phyloP scores from a whole-genome alignment of 1,140 invertebrate species.

The Platyura marginata region DNA sequence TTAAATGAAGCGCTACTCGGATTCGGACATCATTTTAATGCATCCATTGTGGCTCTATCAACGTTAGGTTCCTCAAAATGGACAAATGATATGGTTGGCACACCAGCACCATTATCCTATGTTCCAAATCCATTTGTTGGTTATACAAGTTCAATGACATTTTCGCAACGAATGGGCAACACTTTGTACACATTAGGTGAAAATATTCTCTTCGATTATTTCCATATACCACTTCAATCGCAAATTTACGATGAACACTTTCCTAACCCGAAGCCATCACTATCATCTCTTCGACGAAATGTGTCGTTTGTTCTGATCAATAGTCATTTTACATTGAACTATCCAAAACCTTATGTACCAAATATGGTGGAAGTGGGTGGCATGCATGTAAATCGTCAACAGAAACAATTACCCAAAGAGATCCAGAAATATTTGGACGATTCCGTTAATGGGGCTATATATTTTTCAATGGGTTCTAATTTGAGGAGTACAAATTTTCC shows the following conservation, averaged over 20 bases:
- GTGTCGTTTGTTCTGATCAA: constrained; percentile 30
- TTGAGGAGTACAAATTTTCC: constrained; percentile 31
- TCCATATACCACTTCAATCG: constrained; percentile 15
- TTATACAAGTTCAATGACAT: constrained; percentile 23
- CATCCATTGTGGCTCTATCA: constrained; percentile 16
- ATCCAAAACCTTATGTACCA: constrained; percentile 30
- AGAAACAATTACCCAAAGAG: constrained; percentile 22
- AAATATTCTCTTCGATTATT: constrained; percentile 2
- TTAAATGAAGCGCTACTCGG: constrained; percentile 17
- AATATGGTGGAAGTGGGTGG: constrained; percentile 28
- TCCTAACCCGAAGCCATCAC: constrained; percentile 8
- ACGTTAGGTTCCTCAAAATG: constrained; percentile 14
- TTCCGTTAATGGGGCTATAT: no score
- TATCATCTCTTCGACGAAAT: constrained; percentile 16
- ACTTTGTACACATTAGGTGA: constrained; percentile 7
- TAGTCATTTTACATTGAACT: constrained; percentile 31
- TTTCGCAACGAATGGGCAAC: constrained; percentile 24
- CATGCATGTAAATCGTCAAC: constrained; percentile 33
- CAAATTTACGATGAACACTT: constrained; percentile 18
- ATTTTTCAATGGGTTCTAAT: constrained; percentile 43
- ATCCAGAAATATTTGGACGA: constrained; percentile 20
- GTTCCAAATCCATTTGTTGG: constrained; percentile 13
- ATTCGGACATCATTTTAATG: constrained; percentile 18
- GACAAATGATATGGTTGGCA: constrained; percentile 16
- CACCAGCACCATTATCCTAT: constrained; percentile 20